Evolutionary conservation across 2,888 invertebrate species (phyloP), one percentile per base, ranked within the genome.

Genomic region (Pseudococcus longispinus): DNA sequence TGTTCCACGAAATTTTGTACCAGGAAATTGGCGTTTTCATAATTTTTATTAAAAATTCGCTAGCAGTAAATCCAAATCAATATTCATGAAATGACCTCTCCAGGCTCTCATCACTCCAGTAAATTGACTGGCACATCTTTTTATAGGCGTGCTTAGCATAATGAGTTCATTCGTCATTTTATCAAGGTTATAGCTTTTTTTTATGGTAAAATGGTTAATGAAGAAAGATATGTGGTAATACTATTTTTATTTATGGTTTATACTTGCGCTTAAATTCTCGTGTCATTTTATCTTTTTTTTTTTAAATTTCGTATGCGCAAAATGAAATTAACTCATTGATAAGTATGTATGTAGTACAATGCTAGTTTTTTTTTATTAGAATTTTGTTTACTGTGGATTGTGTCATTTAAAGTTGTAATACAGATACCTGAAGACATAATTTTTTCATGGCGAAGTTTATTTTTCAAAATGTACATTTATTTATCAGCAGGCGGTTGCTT

Each of bases 161-260:
- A 37, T 15, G 13, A 46, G 46, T 46, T 46, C 15, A 46, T 46
- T 8, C 13, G 15, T 13, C 13, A 15, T 46, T 46, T 46, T 46
- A 46, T 15, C 13, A 15, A 46, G 44, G 8, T 46, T 3, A 46
- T 0, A 13, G 3, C 13, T 15, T 46, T 46, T 15, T 15, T 15
- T 8, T 60, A 23, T n/a, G 74, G 32, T 32, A 74, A 4, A 37
- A 74, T 18, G 32, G 32, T 74, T 74, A 32, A 74, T 3, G 74
- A 32, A 74, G 77, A 80, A 80, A 80, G 77, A 80, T 80, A 80
- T 80, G 77, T 80, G 77, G 77, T 80, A 80, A 80, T 80, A 51
- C n/a, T n/a, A n/a, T 60, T n/a, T 15, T 55, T 60, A 60, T 60
- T 20, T 60, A 60, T 60, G 60, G 11, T 60, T 60, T 60, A 60